Conservation (phyloP, 2,113 vertebrate species). For the Bubo bubo region DNA sequence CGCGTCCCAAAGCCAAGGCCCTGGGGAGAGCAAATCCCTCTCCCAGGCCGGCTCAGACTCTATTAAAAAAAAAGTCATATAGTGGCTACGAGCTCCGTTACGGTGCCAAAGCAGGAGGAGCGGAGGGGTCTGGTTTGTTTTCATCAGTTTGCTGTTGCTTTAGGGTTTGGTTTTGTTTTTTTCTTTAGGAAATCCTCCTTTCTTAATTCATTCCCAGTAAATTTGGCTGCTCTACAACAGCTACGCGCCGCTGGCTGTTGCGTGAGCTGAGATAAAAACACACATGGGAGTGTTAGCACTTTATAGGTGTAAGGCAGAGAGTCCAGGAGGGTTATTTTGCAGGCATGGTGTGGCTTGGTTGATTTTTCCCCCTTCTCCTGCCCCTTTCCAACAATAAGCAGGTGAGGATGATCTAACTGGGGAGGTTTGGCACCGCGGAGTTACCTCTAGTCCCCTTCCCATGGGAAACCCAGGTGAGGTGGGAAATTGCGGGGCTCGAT, state of each 20-base stretch:
- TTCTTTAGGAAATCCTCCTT: not conserved
- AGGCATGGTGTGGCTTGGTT: rapidly evolving
- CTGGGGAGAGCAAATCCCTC: conserved; percentile 67
- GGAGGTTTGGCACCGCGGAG: rapidly evolving
- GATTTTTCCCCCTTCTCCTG: not conserved
- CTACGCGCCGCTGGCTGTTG: rapidly evolving
- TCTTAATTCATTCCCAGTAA: not conserved
- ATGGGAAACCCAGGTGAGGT: not conserved
- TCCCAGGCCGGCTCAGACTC: conserved; percentile 4
- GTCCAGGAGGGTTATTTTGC: not conserved
- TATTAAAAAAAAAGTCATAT: conserved; percentile 11
- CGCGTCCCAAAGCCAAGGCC: conserved; percentile 60
- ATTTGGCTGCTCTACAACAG: not conserved
- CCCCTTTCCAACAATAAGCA: rapidly evolving
- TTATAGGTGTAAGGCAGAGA: not conserved
- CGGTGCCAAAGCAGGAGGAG: not conserved
- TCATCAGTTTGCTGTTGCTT: not conserved
- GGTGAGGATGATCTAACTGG: not conserved
- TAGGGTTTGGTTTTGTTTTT: not conserved
- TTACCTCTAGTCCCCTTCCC: not conserved
- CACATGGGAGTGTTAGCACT: rapidly evolving
- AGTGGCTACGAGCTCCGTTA: not conserved
- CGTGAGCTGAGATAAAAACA: not conserved
- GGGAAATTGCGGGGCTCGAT: rapidly evolving
- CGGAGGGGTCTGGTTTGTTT: not conserved